These are phyloP conservation scores for Eleginops maclovinus DNA, from an alignment of 2,113 vertebrate genomes.

Conservation along the genomic window DNA sequence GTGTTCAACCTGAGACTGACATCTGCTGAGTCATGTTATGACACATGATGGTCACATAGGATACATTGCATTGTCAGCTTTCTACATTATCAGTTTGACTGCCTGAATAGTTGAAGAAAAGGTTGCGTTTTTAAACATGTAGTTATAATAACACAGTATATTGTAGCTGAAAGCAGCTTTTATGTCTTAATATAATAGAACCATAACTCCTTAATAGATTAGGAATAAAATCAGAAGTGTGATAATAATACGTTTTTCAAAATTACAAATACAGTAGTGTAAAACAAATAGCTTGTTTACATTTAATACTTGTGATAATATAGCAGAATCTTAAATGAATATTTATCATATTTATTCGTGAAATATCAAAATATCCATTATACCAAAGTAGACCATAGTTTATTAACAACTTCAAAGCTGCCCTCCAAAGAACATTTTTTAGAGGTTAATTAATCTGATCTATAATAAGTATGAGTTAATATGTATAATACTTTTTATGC, in stretches of 20 bases:
- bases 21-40: neutral
- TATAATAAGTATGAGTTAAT: neutral
- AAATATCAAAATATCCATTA: too few species aligned
- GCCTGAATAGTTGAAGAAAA: neutral
- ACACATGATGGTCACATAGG: neutral
- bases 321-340: too few species aligned
- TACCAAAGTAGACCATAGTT: neutral
- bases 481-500: neutral
- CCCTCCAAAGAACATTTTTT: too few species aligned
- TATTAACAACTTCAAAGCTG: neutral
- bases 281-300: too few species aligned
- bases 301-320: too few species aligned
- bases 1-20: neutral
- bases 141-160: neutral
- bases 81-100: neutral
- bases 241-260: too few species aligned
- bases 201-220: too few species aligned
- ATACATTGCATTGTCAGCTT: neutral
- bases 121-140: neutral
- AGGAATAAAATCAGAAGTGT: too few species aligned
- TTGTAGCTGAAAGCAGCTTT: neutral
- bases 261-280: too few species aligned
- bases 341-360: too few species aligned
- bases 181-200: neutral
- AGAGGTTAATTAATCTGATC: neutral